These are phyloP conservation scores for Phyllostomus hastatus DNA, from an alignment of 2,113 vertebrate species.

Conservation along the genomic window DNA sequence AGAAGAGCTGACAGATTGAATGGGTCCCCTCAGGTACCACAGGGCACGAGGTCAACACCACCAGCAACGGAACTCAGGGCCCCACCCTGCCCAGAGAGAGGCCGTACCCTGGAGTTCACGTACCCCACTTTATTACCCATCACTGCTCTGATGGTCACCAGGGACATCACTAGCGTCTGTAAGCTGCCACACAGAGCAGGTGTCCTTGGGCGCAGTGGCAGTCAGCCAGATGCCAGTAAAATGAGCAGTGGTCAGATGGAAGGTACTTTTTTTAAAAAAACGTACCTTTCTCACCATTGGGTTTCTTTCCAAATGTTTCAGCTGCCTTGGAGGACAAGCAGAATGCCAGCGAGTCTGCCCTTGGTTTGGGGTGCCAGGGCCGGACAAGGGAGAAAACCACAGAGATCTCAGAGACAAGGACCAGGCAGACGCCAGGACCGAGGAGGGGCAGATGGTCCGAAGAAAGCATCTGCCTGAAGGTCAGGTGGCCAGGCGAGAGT, in stretches of 20 bases:
- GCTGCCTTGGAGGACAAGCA: not conserved
- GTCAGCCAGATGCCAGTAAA: not conserved
- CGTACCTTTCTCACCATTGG: not conserved
- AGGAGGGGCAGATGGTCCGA: not conserved
- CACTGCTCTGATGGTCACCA: not conserved
- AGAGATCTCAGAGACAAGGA: not conserved
- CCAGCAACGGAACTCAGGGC: not conserved
- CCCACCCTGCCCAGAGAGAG: not conserved
- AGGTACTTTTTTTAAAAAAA: not conserved
- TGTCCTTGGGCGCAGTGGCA: rapidly evolving
- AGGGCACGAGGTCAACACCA: not conserved
- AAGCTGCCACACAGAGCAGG: not conserved
- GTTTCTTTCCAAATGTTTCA: not conserved
- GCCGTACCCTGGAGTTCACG: not conserved
- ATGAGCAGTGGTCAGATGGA: not conserved
- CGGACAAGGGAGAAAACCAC: not conserved
- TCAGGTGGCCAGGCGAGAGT: not conserved
- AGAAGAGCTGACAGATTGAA: not conserved
- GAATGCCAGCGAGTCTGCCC: not conserved
- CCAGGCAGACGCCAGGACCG: not conserved
- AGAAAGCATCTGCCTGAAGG: not conserved
- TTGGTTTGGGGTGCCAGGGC: not conserved
- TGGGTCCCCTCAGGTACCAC: not conserved
- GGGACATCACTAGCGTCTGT: not conserved
- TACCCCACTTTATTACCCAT: not conserved